Base-by-base conservation (phyloP, 2,113 vertebrate species). In the Oreotrochilus melanogaster region DNA sequence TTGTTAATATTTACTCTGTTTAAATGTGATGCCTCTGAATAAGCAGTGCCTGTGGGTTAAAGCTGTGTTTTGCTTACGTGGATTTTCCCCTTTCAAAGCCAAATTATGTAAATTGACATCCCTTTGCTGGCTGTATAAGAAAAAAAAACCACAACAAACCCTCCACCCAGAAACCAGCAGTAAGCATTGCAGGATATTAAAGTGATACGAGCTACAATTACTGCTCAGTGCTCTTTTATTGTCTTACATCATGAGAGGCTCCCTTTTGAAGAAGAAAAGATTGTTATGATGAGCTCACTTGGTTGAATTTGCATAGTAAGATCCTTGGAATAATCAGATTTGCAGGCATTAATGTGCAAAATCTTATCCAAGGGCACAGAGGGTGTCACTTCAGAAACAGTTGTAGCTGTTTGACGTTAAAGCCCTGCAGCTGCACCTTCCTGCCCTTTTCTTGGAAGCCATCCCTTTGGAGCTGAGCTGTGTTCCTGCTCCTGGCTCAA, bases 131-230 rank as follows among this genome's bases (percentile, higher is more conserved):
- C 56, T 84, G 43, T 86, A 39, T 71, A 70, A 75, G 67, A 87
- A 76, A 87, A 86, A 39, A 65, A 21, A 13, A 9, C 30, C 70
- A 35, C 86, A 71, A 21, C 33, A 76, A 28, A 54, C 50, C 58
- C 53, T 74, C 62, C 48, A 6, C 50, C 18, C 58, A 35, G 82
- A 71, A 74, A 54, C 28, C 28, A 84, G 62, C 86, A 67, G 6
- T 72, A 76, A 78, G 39, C 72, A n/a, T 64, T 86, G 85, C 31
- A 92, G 85, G 76, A 88, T 78, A 97, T 95, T 97, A 97, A 97
- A 98, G 93, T 67, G 87, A 79, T 94, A 71, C 56, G 70, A 79
- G 72, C 70, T 93, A 19, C 35, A 35, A 1, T 90, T 57, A 31
- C 70, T 48, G 28, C 33, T 79, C n/a, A 35, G 53, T 67, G 73